Evolutionary conservation across 2,113 vertebrate species (phyloP).

Genomic region (Anas platyrhynchos): DNA sequence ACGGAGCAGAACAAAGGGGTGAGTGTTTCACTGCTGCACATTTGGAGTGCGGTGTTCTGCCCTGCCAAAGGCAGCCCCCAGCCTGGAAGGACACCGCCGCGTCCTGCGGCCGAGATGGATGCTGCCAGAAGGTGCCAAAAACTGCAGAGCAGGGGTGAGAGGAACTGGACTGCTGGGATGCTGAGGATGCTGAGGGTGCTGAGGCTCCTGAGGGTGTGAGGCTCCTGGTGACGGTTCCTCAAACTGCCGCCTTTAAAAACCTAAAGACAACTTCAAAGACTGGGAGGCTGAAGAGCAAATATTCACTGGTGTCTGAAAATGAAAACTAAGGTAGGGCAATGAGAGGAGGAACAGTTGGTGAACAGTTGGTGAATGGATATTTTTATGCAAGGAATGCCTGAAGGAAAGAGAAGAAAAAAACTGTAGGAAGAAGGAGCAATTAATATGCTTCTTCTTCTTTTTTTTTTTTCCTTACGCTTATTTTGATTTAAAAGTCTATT

Average conservation of each 20-base stretch:
- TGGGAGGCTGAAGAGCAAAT: constrained; percentile 55
- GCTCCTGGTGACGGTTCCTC: background rate
- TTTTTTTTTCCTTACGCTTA: constrained; percentile 23
- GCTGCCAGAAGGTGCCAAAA: too few relatives aligned
- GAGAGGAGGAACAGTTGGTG: constrained; percentile 80
- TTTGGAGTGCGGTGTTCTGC: rapidly evolving
- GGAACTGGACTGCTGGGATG: background rate
- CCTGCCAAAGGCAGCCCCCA: background rate
- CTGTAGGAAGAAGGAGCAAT: constrained; percentile 76
- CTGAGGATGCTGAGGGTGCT: too few relatives aligned
- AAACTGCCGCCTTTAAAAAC: constrained; percentile 32
- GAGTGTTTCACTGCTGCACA: rapidly evolving
- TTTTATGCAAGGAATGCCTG: constrained; percentile 82
- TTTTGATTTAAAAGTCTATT: constrained; percentile 77
- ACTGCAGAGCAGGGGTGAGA: too few relatives aligned
- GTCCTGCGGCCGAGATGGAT: too few relatives aligned
- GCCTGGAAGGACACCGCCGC: too few relatives aligned
- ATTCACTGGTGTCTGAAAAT: constrained; percentile 68
- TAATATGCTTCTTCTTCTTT: constrained; percentile 72
- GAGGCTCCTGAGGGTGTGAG: rapidly evolving
- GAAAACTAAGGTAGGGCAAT: constrained; percentile 74
- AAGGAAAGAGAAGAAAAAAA: constrained; percentile 66
- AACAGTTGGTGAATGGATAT: constrained; percentile 84
- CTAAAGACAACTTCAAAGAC: constrained; percentile 37
- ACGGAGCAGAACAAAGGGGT: background rate